phyloP scores from a whole-genome alignment of 2,888 invertebrate genomes.

The Sinodicranocentrus sp. region DNA sequence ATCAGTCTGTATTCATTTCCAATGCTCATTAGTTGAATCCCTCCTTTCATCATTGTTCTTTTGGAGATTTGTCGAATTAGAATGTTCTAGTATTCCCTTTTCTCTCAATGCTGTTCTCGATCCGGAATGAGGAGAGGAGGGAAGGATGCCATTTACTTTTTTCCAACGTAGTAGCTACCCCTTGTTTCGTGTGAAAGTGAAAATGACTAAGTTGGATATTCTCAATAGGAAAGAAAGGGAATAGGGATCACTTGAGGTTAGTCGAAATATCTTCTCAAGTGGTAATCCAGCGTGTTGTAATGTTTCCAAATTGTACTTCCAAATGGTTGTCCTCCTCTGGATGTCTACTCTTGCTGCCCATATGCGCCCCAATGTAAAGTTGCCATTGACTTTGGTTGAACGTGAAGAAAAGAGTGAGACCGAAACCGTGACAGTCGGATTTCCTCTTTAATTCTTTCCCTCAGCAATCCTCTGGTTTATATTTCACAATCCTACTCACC shows the following conservation, averaged over 20 bases:
- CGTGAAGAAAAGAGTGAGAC: not conserved
- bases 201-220: not conserved
- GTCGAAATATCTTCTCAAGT: constrained; percentile 4
- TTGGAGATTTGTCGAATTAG: not conserved
- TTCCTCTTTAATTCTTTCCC: constrained; percentile 17
- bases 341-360: not conserved
- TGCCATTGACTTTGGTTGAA: constrained; percentile 18
- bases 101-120: not conserved
- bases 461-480: not conserved
- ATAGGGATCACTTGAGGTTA: constrained; percentile 5
- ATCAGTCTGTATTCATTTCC: not conserved
- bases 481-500: not conserved
- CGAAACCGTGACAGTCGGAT: constrained; percentile 31
- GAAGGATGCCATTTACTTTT: not conserved
- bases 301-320: not conserved
- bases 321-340: not conserved
- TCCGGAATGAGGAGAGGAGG: not conserved
- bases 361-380: not conserved
- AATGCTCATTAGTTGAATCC: not conserved
- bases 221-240: not conserved
- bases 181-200: not conserved
- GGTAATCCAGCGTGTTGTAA: not conserved
- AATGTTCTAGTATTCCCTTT: not conserved
- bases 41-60: not conserved
- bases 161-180: not conserved